A percentile compares a stretch with the other conserved stretches of the same genome.
Conservation (phyloP, 2,797 vertebrate genomes). For the Centroberyx gerrardi region DNA sequence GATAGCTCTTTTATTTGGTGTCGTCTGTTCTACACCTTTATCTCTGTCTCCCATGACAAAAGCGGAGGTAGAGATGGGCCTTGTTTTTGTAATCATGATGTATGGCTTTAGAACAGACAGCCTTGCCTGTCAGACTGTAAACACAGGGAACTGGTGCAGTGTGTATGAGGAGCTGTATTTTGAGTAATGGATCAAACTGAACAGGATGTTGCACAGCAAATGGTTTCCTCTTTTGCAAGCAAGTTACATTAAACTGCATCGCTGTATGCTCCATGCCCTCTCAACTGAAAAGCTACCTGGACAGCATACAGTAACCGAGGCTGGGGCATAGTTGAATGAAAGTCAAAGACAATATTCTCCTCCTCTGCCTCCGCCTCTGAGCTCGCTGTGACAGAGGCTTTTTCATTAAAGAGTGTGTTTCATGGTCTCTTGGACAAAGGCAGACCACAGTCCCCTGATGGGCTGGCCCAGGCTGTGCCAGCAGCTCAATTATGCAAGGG, state of each 20-base stretch:
- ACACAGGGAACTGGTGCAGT: constrained; percentile 16
- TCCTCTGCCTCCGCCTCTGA: constrained; percentile 36
- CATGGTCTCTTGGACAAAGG: constrained; percentile 70
- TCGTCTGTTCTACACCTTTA: constrained; percentile 34
- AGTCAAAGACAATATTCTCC: constrained; percentile 53
- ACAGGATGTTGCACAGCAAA: constrained; percentile 60
- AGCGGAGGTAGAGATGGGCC: constrained; percentile 35
- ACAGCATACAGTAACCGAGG: constrained; percentile 4
- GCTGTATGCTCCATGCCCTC: neutral
- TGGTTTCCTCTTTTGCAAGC: constrained; percentile 53
- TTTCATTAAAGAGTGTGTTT: constrained; percentile 69
- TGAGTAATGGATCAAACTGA: constrained; percentile 55
- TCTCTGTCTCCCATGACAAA: constrained; percentile 25
- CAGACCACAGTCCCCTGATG: constrained; percentile 64
- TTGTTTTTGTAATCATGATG: constrained; percentile 50
- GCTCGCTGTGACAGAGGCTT: constrained; percentile 57
- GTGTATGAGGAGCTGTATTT: constrained; percentile 37
- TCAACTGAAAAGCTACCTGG: constrained; percentile 41
- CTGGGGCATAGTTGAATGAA: constrained; percentile 39
- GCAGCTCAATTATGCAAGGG: constrained; percentile 68
- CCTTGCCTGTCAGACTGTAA: constrained; percentile 37
- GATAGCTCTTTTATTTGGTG: constrained; percentile 27
- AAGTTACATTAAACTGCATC: constrained; percentile 31
- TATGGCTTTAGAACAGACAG: constrained; percentile 31
- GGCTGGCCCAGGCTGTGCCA: constrained; percentile 68